phyloP scores from a whole-genome alignment of 1,140 invertebrate genomes.

The Temnothorax longispinosus region DNA sequence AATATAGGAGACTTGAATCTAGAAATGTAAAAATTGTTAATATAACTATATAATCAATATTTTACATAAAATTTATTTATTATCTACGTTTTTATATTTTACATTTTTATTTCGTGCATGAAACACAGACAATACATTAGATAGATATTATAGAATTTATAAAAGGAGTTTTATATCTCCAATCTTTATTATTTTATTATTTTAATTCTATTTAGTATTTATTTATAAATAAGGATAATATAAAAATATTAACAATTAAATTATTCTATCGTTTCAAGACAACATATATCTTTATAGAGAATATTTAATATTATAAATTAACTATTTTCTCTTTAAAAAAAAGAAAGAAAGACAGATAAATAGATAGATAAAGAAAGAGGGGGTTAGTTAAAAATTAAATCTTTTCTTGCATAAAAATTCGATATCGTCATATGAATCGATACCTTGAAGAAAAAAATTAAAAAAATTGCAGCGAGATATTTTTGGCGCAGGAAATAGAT shows the following conservation, averaged over 20 bases:
- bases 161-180: not conserved
- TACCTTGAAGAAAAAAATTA: not conserved
- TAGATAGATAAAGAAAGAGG: too few relatives aligned
- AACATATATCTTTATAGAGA: not conserved
- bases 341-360: not conserved
- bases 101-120: not conserved
- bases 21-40: not conserved
- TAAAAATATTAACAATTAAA: constrained; percentile 7
- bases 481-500: constrained; percentile 4
- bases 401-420: not conserved
- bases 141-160: constrained; percentile 12
- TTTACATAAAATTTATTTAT: constrained; percentile 2
- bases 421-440: not conserved
- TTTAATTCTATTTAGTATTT: not conserved
- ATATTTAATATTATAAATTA: not conserved
- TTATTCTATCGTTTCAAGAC: not conserved
- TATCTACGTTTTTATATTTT: not conserved
- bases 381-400: not conserved
- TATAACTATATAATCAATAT: not conserved
- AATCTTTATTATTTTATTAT: constrained; percentile 2
- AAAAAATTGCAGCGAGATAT: constrained; percentile 13
- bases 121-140: not conserved
- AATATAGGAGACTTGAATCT: not conserved
- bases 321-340: not conserved
- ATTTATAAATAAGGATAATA: not conserved